Evolutionary conservation across 2,113 vertebrate genomes (phyloP).

Genomic region (Stictonetta naevosa): DNA sequence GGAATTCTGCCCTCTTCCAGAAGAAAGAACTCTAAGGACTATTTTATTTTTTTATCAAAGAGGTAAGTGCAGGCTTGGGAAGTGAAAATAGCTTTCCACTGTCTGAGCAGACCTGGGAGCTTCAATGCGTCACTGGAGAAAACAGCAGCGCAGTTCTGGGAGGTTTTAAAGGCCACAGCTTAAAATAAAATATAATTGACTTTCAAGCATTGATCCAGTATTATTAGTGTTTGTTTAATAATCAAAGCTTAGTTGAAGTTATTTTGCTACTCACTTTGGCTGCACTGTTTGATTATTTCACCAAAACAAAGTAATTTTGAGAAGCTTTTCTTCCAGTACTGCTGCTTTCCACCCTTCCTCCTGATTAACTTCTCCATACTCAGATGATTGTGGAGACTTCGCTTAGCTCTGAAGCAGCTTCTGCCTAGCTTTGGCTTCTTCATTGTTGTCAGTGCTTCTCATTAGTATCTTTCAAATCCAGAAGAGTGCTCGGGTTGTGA

Average conservation of each 20-base stretch:
- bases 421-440: background rate
- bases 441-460: rapidly evolving
- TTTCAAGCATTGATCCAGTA: constrained; percentile 31
- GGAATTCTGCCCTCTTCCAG: background rate
- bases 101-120: background rate
- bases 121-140: background rate
- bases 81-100: background rate
- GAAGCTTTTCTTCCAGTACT: background rate
- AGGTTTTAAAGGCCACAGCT: constrained; percentile 37
- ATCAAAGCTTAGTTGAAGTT: constrained; percentile 8
- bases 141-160: background rate
- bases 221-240: constrained; percentile 39
- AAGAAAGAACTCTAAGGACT: background rate
- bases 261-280: background rate
- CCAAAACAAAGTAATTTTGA: background rate
- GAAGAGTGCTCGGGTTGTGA: background rate
- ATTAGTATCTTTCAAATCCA: background rate
- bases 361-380: background rate
- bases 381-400: background rate
- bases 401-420: background rate
- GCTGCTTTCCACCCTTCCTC: background rate
- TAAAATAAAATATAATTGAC: constrained; percentile 41
- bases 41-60: background rate
- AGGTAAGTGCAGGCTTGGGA: background rate
- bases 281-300: background rate